phyloP scores from a whole-genome alignment of 2,113 vertebrate genomes.

The Suricata suricatta region DNA sequence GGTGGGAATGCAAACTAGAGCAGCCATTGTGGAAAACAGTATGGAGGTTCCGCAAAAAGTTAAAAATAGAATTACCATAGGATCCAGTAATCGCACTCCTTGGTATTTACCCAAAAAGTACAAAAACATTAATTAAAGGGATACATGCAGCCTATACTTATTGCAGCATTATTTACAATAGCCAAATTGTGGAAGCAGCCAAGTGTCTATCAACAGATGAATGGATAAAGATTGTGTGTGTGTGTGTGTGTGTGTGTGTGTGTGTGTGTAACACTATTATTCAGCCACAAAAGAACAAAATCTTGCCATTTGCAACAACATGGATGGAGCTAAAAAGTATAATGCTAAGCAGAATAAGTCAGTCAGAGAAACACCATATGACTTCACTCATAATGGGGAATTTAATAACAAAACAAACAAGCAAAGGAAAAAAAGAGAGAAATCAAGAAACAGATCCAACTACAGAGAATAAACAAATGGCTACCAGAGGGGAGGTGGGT shows the following conservation, averaged over 20 bases:
- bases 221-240: not conserved
- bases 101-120: not conserved
- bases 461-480: not conserved
- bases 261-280: not conserved
- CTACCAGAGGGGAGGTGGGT: not conserved
- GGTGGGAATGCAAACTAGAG: not conserved
- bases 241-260: too few species aligned
- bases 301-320: not conserved
- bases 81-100: not conserved
- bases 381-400: not conserved
- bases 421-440: not conserved
- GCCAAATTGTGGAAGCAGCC: not conserved
- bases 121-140: not conserved
- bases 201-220: not conserved
- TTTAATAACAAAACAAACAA: not conserved
- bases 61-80: not conserved
- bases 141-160: not conserved
- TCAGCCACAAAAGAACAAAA: not conserved
- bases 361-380: not conserved
- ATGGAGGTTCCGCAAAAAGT: not conserved
- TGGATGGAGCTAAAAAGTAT: not conserved
- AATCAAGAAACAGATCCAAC: not conserved
- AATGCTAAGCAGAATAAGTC: not conserved
- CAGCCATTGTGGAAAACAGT: not conserved
- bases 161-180: not conserved